phyloP scores from a whole-genome alignment of 2,797 vertebrate genomes.

The Microhierax caerulescens region DNA sequence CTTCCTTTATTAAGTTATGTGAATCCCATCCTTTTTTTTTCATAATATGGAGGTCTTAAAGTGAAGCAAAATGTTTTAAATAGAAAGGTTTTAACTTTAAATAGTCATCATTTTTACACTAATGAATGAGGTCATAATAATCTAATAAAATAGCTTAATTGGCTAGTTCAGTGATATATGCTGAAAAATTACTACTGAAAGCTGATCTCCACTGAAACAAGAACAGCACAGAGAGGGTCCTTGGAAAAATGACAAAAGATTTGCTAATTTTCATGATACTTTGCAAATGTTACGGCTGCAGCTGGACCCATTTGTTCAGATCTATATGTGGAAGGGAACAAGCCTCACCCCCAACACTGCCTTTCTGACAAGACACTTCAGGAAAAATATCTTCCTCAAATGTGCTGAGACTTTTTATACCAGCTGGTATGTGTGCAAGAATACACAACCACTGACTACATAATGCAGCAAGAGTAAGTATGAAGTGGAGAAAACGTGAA shows the following conservation, averaged over 20 bases:
- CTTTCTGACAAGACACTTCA: background rate
- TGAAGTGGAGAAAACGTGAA: background rate
- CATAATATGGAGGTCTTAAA: constrained; percentile 1
- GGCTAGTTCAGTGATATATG: background rate
- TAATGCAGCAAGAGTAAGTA: background rate
- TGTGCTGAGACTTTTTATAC: background rate
- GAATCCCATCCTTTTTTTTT: background rate
- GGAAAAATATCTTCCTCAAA: background rate
- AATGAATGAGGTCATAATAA: constrained; percentile 43
- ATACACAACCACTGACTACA: background rate
- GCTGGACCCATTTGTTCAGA: background rate
- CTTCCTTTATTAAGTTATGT: background rate
- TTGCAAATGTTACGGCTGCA: background rate
- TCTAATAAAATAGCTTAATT: constrained; percentile 39
- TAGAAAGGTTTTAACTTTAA: constrained; percentile 49
- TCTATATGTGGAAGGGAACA: background rate
- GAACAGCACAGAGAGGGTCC: constrained; percentile 1
- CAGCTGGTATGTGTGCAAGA: background rate
- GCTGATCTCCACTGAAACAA: constrained; percentile 35
- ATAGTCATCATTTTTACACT: constrained; percentile 37
- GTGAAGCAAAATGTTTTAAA: background rate
- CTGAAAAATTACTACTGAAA: constrained; percentile 50
- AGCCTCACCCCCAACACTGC: background rate
- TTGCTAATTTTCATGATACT: constrained; percentile 11
- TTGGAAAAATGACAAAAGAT: constrained; percentile 59